Conservation (phyloP, 2,113 vertebrate genomes). For the Mystacornis crossleyi region DNA sequence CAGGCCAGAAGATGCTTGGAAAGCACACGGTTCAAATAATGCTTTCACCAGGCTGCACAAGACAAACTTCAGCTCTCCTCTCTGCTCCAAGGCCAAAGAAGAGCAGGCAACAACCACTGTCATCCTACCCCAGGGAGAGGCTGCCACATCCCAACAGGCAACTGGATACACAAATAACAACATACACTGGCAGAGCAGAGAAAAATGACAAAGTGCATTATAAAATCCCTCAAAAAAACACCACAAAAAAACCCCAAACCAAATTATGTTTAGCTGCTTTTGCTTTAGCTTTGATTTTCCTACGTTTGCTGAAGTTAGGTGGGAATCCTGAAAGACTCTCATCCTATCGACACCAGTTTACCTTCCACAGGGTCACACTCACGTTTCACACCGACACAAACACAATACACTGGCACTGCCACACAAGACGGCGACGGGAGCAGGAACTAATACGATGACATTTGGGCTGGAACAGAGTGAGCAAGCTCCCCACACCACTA, state of each 20-base stretch:
- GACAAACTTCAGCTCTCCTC: neutral
- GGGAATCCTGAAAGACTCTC: neutral
- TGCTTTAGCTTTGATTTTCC: neutral
- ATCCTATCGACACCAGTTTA: neutral
- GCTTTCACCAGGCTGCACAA: neutral
- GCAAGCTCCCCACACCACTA: accelerated
- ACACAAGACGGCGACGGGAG: neutral
- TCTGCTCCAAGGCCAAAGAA: neutral
- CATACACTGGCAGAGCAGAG: accelerated
- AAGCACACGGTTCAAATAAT: neutral
- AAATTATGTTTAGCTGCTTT: neutral
- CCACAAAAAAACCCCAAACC: accelerated
- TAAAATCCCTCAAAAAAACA: neutral
- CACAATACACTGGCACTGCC: neutral
- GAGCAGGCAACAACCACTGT: neutral
- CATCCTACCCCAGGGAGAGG: neutral
- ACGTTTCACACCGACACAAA: neutral
- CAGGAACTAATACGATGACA: accelerated
- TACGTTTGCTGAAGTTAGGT: neutral
- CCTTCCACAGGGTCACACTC: neutral
- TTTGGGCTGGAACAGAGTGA: neutral
- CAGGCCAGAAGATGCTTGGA: neutral
- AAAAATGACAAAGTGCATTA: accelerated
- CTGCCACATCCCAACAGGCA: neutral
- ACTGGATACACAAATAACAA: neutral